Conservation (phyloP, 2,797 vertebrate genomes). For the Hippopotamyrus pictus region DNA sequence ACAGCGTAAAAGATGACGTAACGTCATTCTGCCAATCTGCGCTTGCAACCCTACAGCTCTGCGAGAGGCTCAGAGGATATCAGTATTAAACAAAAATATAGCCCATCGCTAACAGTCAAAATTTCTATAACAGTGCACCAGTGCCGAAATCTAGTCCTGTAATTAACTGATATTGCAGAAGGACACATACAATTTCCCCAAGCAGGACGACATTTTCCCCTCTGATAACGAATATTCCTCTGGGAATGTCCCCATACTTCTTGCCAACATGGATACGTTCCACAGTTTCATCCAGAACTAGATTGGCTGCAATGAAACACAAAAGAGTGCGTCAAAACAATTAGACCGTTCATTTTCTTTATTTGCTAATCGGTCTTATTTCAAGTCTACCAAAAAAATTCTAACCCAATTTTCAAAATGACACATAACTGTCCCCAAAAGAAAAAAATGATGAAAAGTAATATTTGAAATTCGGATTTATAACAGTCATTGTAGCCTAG, state of each 20-base stretch:
- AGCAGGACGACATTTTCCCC: conserved; percentile 94
- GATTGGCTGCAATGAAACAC: conserved; percentile 68
- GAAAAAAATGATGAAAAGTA: not conserved
- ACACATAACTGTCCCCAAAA: not conserved
- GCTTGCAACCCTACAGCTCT: not conserved
- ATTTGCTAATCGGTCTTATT: not conserved
- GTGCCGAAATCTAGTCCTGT: not conserved
- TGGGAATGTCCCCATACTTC: conserved; percentile 95
- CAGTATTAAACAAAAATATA: not conserved
- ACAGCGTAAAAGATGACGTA: not conserved
- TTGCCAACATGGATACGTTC: conserved; percentile 95
- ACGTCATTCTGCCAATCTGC: not conserved
- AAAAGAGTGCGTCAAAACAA: not conserved
- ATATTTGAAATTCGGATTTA: not conserved
- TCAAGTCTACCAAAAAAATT: not conserved
- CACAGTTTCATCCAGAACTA: conserved; percentile 94
- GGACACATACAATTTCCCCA: conserved; percentile 87
- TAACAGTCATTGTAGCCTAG: not conserved
- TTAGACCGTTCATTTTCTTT: not conserved
- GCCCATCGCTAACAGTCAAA: not conserved
- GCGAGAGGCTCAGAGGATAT: not conserved
- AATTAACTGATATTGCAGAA: not conserved
- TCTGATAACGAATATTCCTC: conserved; percentile 94
- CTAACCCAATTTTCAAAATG: not conserved
- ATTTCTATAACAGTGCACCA: not conserved